Conservation (phyloP, 2,888 invertebrate genomes). For the Scaptomyza reducta region DNA sequence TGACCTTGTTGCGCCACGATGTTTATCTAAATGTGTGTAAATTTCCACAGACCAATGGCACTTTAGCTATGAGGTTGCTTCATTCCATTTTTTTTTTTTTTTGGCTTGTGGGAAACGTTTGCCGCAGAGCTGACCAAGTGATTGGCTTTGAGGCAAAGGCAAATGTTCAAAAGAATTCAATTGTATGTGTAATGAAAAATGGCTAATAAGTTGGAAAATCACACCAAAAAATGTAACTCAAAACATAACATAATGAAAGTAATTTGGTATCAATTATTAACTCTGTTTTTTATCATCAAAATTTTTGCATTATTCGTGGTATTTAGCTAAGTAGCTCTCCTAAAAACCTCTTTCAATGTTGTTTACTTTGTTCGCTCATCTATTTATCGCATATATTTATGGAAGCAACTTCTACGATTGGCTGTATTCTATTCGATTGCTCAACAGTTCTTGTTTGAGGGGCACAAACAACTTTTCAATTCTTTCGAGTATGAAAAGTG, state of each 20-base stretch:
- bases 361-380: slow-evolving; percentile 24
- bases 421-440: not conserved
- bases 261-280: no score
- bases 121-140: not conserved
- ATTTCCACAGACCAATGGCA: slow-evolving; percentile 21
- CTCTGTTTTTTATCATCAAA: no score
- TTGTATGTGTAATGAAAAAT: no score
- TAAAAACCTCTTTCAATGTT: not conserved
- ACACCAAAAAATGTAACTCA: no score
- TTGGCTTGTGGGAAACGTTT: slow-evolving; percentile 12
- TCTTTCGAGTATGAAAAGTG: slow-evolving; percentile 78
- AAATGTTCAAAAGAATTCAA: not conserved
- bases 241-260: no score
- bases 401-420: slow-evolving; percentile 20
- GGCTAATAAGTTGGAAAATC: no score
- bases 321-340: no score
- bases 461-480: slow-evolving; percentile 74
- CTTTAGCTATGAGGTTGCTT: slow-evolving; percentile 3
- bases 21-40: slow-evolving; percentile 56
- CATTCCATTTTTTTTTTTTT: slow-evolving; percentile 5
- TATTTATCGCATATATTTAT: slow-evolving; percentile 16
- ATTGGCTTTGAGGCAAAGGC: not conserved
- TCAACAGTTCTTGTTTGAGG: slow-evolving; percentile 18
- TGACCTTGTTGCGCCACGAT: slow-evolving; percentile 56
- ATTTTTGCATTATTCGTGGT: no score